Conservation (phyloP, 2,888 invertebrate species). For the Baccha elongata region DNA sequence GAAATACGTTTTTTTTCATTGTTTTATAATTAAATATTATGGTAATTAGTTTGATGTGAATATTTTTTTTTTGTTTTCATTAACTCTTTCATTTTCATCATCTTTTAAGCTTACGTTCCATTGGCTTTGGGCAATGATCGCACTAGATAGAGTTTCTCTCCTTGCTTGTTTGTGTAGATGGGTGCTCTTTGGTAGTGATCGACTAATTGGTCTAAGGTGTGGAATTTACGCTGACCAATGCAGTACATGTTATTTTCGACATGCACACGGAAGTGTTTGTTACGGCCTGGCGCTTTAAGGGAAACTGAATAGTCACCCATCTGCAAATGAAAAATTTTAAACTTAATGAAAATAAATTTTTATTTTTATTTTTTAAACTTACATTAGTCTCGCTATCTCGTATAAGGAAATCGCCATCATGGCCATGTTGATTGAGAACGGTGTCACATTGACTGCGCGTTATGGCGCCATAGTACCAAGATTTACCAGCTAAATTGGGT, state of each 20-base stretch:
- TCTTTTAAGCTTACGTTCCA: conserved; percentile 81
- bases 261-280: conserved; percentile 99
- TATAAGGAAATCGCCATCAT: conserved; percentile 99
- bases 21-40: conserved; percentile 43
- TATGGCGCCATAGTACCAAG: conserved; percentile 99
- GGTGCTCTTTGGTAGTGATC: conserved; percentile 99
- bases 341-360: not conserved
- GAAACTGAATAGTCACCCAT: conserved; percentile 99
- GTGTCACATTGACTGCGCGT: conserved; percentile 98
- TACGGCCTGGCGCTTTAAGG: conserved; percentile 97
- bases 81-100: conserved; percentile 25
- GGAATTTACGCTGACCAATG: conserved; percentile 99
- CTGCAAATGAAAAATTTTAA: conserved; percentile 84
- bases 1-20: conserved; percentile 50
- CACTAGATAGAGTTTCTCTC: conserved; percentile 98
- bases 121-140: conserved; percentile 91
- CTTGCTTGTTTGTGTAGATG: conserved; percentile 98
- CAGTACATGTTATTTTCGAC: conserved; percentile 96
- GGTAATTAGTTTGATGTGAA: conserved; percentile 62
- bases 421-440: conserved; percentile 96
- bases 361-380: conserved; percentile 82
- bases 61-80: conserved; percentile 32
- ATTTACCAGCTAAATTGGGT: conserved; percentile 90
- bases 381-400: conserved; percentile 99
- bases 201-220: conserved; percentile 96